Base-by-base conservation (phyloP, 2,888 invertebrate species). In the Meteorus colon region DNA sequence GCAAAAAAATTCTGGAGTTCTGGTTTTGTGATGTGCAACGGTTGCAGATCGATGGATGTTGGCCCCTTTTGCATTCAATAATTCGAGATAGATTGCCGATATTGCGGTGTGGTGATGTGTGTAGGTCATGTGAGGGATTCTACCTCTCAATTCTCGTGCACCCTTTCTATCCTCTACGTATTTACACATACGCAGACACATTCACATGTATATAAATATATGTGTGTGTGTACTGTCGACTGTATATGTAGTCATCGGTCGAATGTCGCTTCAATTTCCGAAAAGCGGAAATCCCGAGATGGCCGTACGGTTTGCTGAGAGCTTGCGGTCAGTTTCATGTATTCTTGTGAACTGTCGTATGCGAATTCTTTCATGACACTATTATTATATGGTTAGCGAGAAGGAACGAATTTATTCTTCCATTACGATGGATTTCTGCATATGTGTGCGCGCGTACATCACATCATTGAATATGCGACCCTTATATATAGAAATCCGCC, bases 201-300 rank as follows among this genome's bases (percentile, higher is more conserved):
- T 12, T 12, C 41, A 8, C 41, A 12, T 65, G 27, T 24, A 19
- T 14, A 24, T 24, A 0, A 24, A 24, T 24, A 24, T 24, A 29
- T 66, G 8, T 66, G 12, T 66, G 12, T 41, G 12, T 41, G 8
- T 12, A 12, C 41, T 16, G 31, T 68, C 31, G 29, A 51, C 31
- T 60, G 45, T n/a, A n/a, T n/a, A n/a, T n/a, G n/a, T 29, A 41
- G 67, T 65, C 70, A 65, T 65, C 55, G 66, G 59, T 67, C 41
- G 48, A 71, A 75, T 48, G 75, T 75, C 67, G 67, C 67, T 72
- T 75, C 75, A 75, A 75, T 75, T 75, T 75, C 72, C 72, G 67
- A 67, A 75, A 75, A 60, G 72, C 66, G 71, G 45, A 72, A 75
- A 60, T 72, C 72, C 63, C 71, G 59, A 71, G 75, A 27, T 73